Evolutionary conservation across 1,140 invertebrate genomes (phyloP), one percentile per base, ranked within the genome.

Genomic region (Dinoponera quadriceps): DNA sequence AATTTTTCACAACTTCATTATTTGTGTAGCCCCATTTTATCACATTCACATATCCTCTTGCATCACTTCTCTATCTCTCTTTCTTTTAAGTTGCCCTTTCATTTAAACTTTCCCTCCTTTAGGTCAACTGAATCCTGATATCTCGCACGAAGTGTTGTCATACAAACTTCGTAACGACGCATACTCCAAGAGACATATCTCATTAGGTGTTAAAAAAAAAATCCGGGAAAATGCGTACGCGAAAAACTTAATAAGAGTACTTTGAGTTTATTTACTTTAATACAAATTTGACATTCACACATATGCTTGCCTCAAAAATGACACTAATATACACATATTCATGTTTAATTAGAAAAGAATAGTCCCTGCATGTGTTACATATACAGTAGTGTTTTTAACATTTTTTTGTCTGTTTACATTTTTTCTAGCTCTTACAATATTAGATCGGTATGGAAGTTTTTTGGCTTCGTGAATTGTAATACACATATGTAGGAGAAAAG

Each of bases 221-320:
- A 74, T 63, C 78, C 49, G 49, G 71, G 54, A 80, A 87, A 85
- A 77, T 71, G 62, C 49, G 81, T 86, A 71, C 73, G 63, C 71
- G n/a, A n/a, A n/a, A 87, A 55, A 73, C 71, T 88, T 85, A 89
- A 85, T 92, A 91, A 93, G 90, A 93, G 90, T 90, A 90, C 88
- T 91, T 89, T 89, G 90, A 92, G 92, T 93, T 93, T 92, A 93
- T 93, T 94, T 93, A 91, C 85, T 92, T 91, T 92, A 90, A 93
- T 93, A 93, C 91, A 93, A 93, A 93, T 92, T 92, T 92, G 90
- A 92, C 91, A 93, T 92, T 92, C 92, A 93, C 91, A 91, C 91
- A 90, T 88, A 90, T 91, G 85, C 87, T 90, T 90, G 88, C 88
- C 81, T 90, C 85, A 84, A 92, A 91, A 91, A 90, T 73, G 88